Evolutionary conservation across 1,140 invertebrate genomes (phyloP), one percentile per base, ranked within the genome.

Genomic region (Zaprionus ornatus): DNA sequence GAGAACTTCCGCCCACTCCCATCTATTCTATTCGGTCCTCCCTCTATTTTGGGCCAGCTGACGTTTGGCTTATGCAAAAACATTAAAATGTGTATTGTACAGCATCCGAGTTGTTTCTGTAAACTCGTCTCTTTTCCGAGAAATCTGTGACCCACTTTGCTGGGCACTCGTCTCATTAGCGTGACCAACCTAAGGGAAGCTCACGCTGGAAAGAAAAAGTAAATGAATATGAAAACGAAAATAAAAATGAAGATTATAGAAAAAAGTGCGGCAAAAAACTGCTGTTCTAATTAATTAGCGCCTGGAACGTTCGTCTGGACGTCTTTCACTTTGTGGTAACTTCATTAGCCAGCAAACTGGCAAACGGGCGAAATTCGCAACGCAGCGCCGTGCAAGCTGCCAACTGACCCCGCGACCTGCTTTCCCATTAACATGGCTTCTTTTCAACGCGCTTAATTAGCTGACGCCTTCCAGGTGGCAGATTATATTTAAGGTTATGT

Each of bases 391-490:
- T 45, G 54, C n/a, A 50, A 12, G 35, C 13, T 17, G 27, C 25
- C 27, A 48, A 62, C 63, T 76, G 73, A 63, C 57, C 74, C 55
- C 37, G 45, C 45, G 45, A 50, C 45, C 45, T 50, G 45, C 42
- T 27, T 76, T 64, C 23, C 23, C 48, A 54, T 63, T 56, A 59
- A 42, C 60, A 66, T 61, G 48, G 48, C 45, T 62, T 29, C 59
- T 62, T 74, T 77, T 74, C 74, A 63, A 40, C 64, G 63, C 62
- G 73, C 60, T 80, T 86, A 77, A 87, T 87, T 87, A 77, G 45
- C 76, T 71, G 54, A 48, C 55, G 72, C 65, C 75, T 45, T 61
- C 54, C 64, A 37, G 63, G 64, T 60, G 75, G 40, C 52, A 50
- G 40, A 79, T 64, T 72, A 68, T 64, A 40, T 74, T 71, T 63